phyloP scores from a whole-genome alignment of 2,113 vertebrate species.

The Burhinus oedicnemus region DNA sequence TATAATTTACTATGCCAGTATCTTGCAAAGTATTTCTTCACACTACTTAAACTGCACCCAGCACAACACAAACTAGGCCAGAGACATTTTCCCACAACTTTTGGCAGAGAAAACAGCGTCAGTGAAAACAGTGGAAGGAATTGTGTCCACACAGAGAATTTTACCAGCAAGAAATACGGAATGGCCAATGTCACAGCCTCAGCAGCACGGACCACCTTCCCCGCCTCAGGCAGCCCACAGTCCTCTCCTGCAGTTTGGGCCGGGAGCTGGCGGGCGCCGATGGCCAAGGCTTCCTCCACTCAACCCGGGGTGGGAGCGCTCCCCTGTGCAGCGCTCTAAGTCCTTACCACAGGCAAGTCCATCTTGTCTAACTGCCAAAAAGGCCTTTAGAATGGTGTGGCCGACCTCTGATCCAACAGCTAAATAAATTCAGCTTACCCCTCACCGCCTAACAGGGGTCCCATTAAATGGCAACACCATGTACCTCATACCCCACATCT shows the following conservation, averaged over 20 bases:
- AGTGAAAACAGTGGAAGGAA: neutral
- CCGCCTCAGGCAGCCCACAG: fast-evolving
- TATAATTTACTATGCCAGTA: neutral
- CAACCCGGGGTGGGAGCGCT: fast-evolving
- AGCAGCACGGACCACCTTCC: fast-evolving
- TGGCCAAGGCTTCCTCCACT: fast-evolving
- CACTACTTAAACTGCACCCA: neutral
- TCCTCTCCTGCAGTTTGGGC: neutral
- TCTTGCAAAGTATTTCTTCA: neutral
- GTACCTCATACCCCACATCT: neutral
- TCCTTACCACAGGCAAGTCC: fast-evolving
- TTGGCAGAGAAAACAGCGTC: neutral
- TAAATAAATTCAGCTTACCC: neutral
- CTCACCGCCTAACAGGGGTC: fast-evolving
- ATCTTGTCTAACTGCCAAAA: fast-evolving
- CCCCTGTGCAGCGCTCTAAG: fast-evolving
- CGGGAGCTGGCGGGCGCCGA: fast-evolving
- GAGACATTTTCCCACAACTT: neutral
- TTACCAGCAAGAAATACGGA: fast-evolving
- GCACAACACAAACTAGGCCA: neutral
- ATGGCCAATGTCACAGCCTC: no score
- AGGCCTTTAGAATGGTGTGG: no score
- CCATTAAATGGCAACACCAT: fast-evolving
- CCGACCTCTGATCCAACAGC: neutral
- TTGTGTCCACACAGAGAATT: neutral